phyloP scores from a whole-genome alignment of 2,888 invertebrate species.

The Heliconius ismenius region DNA sequence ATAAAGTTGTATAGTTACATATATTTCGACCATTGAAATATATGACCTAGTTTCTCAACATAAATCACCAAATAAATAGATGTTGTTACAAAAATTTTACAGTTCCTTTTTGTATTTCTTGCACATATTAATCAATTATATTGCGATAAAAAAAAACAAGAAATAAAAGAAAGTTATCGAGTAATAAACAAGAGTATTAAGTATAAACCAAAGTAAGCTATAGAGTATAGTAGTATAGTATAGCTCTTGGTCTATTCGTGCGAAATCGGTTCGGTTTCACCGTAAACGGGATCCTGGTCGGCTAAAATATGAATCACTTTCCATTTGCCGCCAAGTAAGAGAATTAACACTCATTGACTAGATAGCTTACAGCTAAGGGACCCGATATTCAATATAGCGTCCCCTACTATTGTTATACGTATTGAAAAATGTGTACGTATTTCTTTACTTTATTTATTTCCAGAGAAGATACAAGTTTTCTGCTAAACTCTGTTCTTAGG shows the following conservation, averaged over 20 bases:
- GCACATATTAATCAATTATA: background rate
- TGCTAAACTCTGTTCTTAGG: too few relatives aligned
- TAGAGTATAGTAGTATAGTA: too few relatives aligned
- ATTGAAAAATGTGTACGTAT: background rate
- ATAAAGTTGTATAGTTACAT: background rate
- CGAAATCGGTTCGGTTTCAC: slow-evolving; percentile 19
- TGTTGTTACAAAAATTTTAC: background rate
- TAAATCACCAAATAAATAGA: background rate
- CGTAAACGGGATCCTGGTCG: slow-evolving; percentile 17
- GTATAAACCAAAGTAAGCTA: slow-evolving; percentile 5
- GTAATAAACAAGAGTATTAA: background rate
- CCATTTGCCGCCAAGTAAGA: slow-evolving; percentile 36
- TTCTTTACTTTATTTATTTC: too few relatives aligned
- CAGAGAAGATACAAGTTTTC: background rate
- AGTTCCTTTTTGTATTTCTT: background rate
- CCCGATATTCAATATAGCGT: slow-evolving; percentile 47
- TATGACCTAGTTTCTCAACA: background rate
- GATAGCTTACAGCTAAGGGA: slow-evolving; percentile 44
- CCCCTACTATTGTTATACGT: slow-evolving; percentile 25
- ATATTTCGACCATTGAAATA: background rate
- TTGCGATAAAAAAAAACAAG: background rate
- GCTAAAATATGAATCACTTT: slow-evolving; percentile 43
- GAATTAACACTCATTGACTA: slow-evolving; percentile 41
- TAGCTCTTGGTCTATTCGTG: background rate
- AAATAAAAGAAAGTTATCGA: background rate